phyloP scores from a whole-genome alignment of 2,797 vertebrate species.

The Limosa lapponica region DNA sequence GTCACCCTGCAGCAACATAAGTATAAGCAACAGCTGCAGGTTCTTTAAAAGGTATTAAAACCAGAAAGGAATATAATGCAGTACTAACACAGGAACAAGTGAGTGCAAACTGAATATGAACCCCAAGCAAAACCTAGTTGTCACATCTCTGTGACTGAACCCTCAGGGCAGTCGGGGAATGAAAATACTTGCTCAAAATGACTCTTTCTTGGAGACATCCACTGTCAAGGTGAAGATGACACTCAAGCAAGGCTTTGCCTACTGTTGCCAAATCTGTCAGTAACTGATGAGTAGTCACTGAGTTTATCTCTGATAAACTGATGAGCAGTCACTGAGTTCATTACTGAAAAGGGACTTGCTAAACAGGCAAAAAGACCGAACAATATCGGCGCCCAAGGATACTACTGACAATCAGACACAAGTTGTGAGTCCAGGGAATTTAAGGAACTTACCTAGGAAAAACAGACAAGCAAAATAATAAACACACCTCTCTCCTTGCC shows the following conservation, averaged over 20 bases:
- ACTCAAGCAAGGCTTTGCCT: neutral
- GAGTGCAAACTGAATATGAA: neutral
- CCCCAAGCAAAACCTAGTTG: neutral
- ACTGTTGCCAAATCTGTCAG: neutral
- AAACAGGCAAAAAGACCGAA: neutral
- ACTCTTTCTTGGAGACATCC: neutral
- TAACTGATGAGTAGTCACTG: neutral
- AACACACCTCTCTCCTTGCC: accelerated
- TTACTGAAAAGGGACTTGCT: neutral
- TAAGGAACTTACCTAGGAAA: neutral
- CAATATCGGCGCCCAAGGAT: neutral
- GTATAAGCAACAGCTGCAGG: neutral
- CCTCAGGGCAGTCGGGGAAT: neutral
- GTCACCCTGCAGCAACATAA: neutral
- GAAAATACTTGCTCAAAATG: neutral
- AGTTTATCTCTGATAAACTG: neutral
- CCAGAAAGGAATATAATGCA: neutral
- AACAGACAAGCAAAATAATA: neutral
- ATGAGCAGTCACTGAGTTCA: neutral
- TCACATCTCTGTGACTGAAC: neutral
- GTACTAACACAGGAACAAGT: neutral
- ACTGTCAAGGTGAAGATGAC: neutral
- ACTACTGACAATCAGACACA: neutral
- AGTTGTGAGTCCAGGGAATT: neutral
- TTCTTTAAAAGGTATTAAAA: neutral